Percentiles rank a stretch among this genome's conserved stretches.
These are phyloP conservation scores for Beroe forskalii DNA, from an alignment of 37 sponge, comb jelly and placozoan species.

Conservation along the genomic window DNA sequence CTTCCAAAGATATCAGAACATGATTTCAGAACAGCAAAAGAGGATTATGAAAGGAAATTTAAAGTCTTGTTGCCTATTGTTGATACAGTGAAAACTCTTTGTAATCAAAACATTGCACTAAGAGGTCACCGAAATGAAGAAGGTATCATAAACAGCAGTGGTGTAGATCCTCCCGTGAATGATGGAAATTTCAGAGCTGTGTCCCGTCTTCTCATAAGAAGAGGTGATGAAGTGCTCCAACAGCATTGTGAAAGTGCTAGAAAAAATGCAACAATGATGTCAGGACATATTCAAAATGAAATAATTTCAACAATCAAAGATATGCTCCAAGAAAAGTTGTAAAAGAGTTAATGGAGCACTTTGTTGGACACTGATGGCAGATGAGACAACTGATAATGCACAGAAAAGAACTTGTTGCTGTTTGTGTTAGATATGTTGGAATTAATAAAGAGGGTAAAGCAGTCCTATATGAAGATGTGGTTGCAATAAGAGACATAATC, in stretches of 20 bases:
- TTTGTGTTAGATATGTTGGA: constrained; percentile 7
- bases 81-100: not conserved
- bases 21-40: too few relatives aligned
- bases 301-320: not conserved
- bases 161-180: not conserved
- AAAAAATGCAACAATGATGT: constrained; percentile 37
- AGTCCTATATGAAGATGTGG: not conserved
- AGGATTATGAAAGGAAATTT: not conserved
- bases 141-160: not conserved
- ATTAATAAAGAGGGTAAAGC: not conserved
- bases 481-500: constrained; percentile 14
- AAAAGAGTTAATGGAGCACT: not conserved
- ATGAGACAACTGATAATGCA: constrained; percentile 37
- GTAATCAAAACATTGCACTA: not conserved
- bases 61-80: not conserved
- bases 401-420: constrained; percentile 25
- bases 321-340: not conserved
- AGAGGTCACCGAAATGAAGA: not conserved
- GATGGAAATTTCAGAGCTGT: not conserved
- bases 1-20: too few relatives aligned
- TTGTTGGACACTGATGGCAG: constrained; percentile 45
- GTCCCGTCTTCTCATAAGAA: not conserved
- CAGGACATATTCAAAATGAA: constrained; percentile 42
- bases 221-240: not conserved
- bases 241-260: not conserved